phyloP scores from a whole-genome alignment of 2,797 vertebrate species.

The Antennarius maculatus region DNA sequence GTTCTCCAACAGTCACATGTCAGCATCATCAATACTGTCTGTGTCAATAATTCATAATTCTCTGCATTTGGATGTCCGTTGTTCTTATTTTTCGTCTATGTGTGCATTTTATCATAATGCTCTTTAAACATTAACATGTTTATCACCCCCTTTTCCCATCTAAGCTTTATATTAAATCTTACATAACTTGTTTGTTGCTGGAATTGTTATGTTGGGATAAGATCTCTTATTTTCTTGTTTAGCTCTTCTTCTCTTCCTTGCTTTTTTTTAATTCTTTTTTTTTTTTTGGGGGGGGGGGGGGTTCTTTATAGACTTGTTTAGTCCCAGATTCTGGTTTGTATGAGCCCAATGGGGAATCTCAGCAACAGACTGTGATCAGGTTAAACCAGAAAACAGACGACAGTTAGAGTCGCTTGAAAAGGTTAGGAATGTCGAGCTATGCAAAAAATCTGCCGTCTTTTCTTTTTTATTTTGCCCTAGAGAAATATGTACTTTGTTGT shows the following conservation, averaged over 20 bases:
- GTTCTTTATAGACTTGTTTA: conserved; percentile 27
- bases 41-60: not conserved
- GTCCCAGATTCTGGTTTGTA: conserved; percentile 28
- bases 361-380: conserved; percentile 3
- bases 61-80: conserved; percentile 25
- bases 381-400: not conserved
- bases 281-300: not conserved
- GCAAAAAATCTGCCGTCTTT: not conserved
- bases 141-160: conserved; percentile 16
- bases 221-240: not conserved
- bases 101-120: conserved; percentile 16
- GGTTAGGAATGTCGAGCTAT: not conserved
- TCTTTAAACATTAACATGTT: conserved; percentile 41
- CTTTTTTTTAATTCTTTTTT: not conserved
- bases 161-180: conserved; percentile 33
- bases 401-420: not conserved
- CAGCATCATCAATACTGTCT: not conserved
- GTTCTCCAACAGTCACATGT: not conserved
- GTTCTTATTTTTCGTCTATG: conserved; percentile 15
- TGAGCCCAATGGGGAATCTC: conserved; percentile 9
- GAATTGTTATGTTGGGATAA: conserved; percentile 1
- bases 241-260: not conserved
- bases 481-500: not conserved
- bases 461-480: not conserved
- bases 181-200: conserved; percentile 5